Conservation (phyloP, 2,113 vertebrate genomes). For the Ciconia maguari region DNA sequence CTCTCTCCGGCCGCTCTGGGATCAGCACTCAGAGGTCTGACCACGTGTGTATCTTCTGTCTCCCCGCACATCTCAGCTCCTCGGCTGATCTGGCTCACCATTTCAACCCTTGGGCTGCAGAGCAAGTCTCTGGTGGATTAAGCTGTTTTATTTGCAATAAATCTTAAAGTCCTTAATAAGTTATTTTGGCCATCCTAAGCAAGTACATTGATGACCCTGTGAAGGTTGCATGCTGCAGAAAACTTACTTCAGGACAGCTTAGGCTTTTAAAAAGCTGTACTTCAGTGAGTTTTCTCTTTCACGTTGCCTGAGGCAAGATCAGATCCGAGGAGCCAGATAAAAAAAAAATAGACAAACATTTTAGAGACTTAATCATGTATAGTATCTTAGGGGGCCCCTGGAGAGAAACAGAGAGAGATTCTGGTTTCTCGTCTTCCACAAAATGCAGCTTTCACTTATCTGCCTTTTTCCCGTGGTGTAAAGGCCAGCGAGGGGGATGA, state of each 20-base stretch:
- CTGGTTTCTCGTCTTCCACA: background rate
- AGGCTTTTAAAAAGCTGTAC: background rate
- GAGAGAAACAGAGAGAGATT: background rate
- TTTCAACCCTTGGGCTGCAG: background rate
- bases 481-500: background rate
- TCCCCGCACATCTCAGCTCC: rapidly evolving
- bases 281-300: background rate
- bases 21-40: background rate
- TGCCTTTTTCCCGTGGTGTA: background rate
- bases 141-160: background rate
- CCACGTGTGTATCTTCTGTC: rapidly evolving
- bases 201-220: background rate
- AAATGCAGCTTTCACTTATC: background rate
- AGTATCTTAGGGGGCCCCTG: background rate
- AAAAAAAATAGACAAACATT: background rate
- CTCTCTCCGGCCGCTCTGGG: background rate
- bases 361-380: background rate
- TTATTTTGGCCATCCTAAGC: background rate
- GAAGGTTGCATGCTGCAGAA: background rate
- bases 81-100: background rate
- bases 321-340: background rate
- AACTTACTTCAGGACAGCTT: background rate
- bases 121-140: background rate
- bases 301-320: background rate
- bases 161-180: background rate